Evolutionary conservation across 2,888 invertebrate genomes (phyloP), one percentile per base, ranked within the genome.

Genomic region (Eupsilia transversa): DNA sequence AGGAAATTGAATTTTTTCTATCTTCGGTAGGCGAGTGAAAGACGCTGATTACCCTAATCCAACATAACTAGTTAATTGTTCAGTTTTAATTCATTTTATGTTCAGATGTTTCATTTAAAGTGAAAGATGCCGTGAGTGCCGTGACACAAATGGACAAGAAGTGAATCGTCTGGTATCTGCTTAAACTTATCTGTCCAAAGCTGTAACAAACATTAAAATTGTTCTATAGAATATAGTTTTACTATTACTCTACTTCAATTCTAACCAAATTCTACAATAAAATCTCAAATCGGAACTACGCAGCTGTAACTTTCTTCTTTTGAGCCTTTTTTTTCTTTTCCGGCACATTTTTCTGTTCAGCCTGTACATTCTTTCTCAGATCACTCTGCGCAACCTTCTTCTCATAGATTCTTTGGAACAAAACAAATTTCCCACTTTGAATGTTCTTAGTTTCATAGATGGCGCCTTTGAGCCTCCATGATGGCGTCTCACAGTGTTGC

Each of bases 401-500:
- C 64, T 95, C 94, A 79, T 95, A 94, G 70, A 96, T 92, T 83
- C 96, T 92, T 85, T 94, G 96, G 75, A 96, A 96, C 14, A 96
- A 82, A 38, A 96, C 93, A 59, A 96, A 94, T 78, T 96, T 96
- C 0, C 96, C 96, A 57, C 91, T 91, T 65, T 95, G 94, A 69
- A 96, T 94, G 43, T 93, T 90, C 66, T 92, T 95, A 2, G 93
- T 90, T 75, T 96, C 96, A 66, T 92, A 91, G 61, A 96, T 96
- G 72, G 92, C 94, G 76, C 93, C 94, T 56, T 91, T 87, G 56
- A 93, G 80, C 67, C 87, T 87, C 96, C 96, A 96, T 66, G 96
- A 95, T 52, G 96, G 94, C 63, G 87, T 91, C 81, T 93, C 93
- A 46, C 93, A 92, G 85, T 96, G 89, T 82, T 91, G 89, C 96